phyloP scores from a whole-genome alignment of 1,140 invertebrate species.

The Mylabris phalerata region DNA sequence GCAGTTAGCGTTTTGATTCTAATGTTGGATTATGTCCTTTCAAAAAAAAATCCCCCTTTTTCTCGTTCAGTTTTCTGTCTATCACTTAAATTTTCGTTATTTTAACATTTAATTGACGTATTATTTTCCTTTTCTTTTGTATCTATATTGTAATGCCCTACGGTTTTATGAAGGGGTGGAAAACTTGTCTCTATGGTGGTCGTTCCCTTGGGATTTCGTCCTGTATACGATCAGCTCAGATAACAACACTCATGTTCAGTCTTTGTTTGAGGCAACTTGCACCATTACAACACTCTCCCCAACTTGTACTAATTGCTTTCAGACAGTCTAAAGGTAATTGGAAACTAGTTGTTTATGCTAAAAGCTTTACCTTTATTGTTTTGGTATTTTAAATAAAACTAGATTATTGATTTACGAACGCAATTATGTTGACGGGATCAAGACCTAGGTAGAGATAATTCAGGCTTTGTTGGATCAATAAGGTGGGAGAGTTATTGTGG shows the following conservation, averaged over 20 bases:
- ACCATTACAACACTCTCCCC: conserved; percentile 22
- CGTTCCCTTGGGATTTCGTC: conserved; percentile 25
- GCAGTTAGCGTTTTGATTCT: conserved; percentile 16
- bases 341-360: neutral
- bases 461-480: too few species aligned
- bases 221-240: conserved; percentile 34
- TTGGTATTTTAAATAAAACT: too few species aligned
- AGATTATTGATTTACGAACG: too few species aligned
- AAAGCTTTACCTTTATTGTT: too few species aligned
- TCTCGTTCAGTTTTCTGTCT: neutral
- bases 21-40: too few species aligned
- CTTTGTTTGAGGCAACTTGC: conserved; percentile 29
- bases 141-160: neutral
- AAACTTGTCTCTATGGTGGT: conserved; percentile 15
- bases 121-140: neutral
- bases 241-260: conserved; percentile 33
- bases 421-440: too few species aligned
- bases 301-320: conserved; percentile 31
- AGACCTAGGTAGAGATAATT: too few species aligned
- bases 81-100: too few species aligned
- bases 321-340: conserved; percentile 17
- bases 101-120: neutral
- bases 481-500: too few species aligned
- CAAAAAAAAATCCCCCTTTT: neutral
- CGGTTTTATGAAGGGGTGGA: conserved; percentile 13